These are phyloP conservation scores for Volucella bombylans DNA, from an alignment of 2,888 invertebrate genomes.

Conservation along the genomic window DNA sequence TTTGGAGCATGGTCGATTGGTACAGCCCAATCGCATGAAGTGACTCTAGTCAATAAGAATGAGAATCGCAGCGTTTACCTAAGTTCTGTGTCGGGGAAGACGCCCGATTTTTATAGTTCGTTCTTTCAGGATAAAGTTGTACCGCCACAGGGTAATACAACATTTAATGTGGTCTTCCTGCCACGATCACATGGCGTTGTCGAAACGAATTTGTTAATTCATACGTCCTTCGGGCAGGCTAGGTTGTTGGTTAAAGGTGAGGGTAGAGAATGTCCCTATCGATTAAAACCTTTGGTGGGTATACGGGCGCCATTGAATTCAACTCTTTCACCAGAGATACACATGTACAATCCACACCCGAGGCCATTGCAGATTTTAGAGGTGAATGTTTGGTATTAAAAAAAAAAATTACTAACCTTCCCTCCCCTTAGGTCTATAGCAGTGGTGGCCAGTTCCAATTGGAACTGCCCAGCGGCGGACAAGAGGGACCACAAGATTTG, in stretches of 20 bases:
- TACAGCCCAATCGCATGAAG: constrained; percentile 92
- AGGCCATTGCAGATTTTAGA: constrained; percentile 92
- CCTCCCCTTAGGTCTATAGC: constrained; percentile 86
- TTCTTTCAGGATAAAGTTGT: constrained; percentile 98
- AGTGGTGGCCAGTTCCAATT: constrained; percentile 95
- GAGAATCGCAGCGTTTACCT: constrained; percentile 93
- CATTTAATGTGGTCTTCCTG: constrained; percentile 97
- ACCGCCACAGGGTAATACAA: constrained; percentile 94
- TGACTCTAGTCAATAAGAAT: constrained; percentile 93
- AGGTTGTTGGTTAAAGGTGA: constrained; percentile 93
- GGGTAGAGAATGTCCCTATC: constrained; percentile 94
- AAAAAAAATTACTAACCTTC: not conserved
- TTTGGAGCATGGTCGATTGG: constrained; percentile 90
- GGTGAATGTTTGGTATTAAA: constrained; percentile 81
- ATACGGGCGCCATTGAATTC: constrained; percentile 96
- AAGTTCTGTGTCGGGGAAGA: constrained; percentile 96
- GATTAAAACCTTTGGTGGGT: constrained; percentile 94
- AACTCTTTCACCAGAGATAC: constrained; percentile 93
- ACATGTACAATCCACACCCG: constrained; percentile 96
- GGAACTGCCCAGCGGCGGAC: constrained; percentile 90
- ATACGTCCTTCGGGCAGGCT: constrained; percentile 96
- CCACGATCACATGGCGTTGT: constrained; percentile 95
- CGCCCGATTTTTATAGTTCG: constrained; percentile 97
- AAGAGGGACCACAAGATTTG: constrained; percentile 90
- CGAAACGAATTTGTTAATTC: constrained; percentile 94